phyloP scores from a whole-genome alignment of 2,797 vertebrate species.

The Leontopithecus rosalia region DNA sequence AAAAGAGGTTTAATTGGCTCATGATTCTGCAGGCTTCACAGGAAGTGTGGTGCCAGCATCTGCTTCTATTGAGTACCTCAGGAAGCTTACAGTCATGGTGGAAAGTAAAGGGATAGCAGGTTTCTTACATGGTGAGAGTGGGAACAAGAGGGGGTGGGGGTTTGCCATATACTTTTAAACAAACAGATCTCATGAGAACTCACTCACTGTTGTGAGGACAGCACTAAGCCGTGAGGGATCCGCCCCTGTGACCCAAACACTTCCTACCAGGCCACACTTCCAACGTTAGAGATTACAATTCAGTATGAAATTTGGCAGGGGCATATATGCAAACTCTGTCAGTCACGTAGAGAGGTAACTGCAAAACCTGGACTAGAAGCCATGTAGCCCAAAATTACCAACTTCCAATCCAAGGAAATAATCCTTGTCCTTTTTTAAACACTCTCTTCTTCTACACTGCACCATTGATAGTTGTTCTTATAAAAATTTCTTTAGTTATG shows the following conservation, averaged over 20 bases:
- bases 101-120: neutral
- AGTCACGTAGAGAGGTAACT: neutral
- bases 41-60: neutral
- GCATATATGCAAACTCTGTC: neutral
- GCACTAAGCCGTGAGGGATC: neutral
- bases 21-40: neutral
- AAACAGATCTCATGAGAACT: neutral
- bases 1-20: neutral
- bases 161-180: neutral
- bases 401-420: neutral
- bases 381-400: neutral
- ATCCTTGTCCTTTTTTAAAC: constrained; percentile 1
- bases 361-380: neutral
- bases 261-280: neutral
- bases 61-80: neutral
- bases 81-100: neutral
- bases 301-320: neutral
- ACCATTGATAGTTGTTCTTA: neutral
- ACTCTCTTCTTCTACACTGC: neutral
- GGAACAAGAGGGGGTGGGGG: neutral
- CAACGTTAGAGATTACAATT: neutral
- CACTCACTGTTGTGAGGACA: neutral
- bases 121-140: neutral
- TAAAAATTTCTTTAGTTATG: constrained; percentile 6
- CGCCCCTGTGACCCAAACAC: neutral